Conservation (phyloP, 2,113 vertebrate species). For the Australoheros scitulus region DNA sequence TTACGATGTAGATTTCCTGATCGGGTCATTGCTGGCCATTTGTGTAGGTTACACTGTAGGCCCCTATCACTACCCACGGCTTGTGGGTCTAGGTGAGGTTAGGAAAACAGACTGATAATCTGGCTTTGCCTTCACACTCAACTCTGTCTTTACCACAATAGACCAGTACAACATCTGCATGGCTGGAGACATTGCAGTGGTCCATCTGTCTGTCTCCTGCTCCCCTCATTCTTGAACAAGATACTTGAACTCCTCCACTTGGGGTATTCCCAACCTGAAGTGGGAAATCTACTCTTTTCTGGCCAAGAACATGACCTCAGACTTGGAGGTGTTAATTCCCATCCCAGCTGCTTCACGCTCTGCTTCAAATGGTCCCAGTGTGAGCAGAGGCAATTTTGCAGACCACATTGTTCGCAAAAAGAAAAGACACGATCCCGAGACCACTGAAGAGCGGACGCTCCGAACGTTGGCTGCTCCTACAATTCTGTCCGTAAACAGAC, state of each 20-base stretch:
- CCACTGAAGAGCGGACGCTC: neutral
- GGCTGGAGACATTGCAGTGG: neutral
- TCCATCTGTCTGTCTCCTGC: too few relatives aligned
- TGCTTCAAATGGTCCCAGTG: neutral
- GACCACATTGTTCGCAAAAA: neutral
- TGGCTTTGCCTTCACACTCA: neutral
- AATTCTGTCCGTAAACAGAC: neutral
- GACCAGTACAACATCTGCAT: fast-evolving
- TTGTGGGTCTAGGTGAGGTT: too few relatives aligned
- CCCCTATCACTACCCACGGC: neutral
- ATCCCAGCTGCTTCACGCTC: neutral
- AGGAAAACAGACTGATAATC: too few relatives aligned
- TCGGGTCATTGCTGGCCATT: too few relatives aligned
- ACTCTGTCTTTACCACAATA: neutral
- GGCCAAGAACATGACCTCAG: neutral
- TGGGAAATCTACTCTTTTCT: neutral
- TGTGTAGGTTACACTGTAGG: too few relatives aligned
- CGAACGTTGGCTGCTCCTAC: neutral
- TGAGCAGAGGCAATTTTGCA: neutral
- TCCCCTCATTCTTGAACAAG: neutral
- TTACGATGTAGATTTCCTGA: too few relatives aligned
- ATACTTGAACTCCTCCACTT: neutral
- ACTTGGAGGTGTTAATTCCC: neutral
- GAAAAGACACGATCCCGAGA: neutral
- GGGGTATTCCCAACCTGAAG: neutral